Evolutionary conservation across 2,888 invertebrate genomes (phyloP).

Genomic region (Eilema sororculum): DNA sequence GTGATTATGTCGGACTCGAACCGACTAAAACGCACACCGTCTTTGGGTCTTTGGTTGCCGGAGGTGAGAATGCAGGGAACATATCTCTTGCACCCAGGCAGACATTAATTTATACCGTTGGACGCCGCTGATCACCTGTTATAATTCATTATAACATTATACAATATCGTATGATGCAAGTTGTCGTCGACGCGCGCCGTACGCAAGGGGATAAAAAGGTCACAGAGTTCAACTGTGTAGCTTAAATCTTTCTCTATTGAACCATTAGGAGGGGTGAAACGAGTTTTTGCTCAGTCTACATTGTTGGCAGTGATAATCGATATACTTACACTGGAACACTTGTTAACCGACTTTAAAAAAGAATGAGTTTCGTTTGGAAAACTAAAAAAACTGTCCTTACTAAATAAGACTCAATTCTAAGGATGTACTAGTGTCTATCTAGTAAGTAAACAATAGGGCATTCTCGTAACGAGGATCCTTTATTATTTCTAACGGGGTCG

Average conservation of each 20-base stretch:
- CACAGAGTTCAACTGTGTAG: conserved; percentile 19
- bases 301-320: conserved; percentile 4
- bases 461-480: too few relatives aligned
- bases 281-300: conserved; percentile 8
- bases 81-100: too few relatives aligned
- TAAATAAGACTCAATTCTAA: background rate
- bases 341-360: background rate
- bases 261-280: conserved; percentile 15
- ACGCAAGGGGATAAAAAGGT: conserved; percentile 17
- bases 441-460: too few relatives aligned
- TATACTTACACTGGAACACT: background rate
- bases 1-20: too few relatives aligned
- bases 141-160: background rate
- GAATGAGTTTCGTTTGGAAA: background rate
- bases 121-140: background rate
- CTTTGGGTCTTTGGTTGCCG: too few relatives aligned
- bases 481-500: too few relatives aligned
- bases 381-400: background rate
- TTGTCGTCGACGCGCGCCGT: background rate
- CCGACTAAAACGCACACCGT: too few relatives aligned
- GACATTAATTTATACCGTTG: too few relatives aligned
- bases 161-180: background rate
- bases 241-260: conserved; percentile 9
- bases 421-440: too few relatives aligned
- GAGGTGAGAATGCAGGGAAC: too few relatives aligned